These are phyloP conservation scores for Jacana jacana DNA, from an alignment of 2,113 vertebrate species.

Conservation along the genomic window DNA sequence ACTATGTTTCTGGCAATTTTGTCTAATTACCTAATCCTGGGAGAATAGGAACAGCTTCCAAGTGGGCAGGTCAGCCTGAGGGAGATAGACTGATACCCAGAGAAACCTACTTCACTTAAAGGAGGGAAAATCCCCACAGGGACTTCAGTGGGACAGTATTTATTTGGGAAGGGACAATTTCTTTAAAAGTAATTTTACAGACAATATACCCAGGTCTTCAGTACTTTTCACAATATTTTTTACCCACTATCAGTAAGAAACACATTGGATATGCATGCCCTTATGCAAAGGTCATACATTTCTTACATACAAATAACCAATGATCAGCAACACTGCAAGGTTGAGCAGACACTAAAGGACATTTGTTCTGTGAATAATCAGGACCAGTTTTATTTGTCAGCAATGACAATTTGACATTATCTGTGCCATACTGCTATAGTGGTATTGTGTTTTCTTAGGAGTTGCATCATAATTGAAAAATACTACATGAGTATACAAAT, in stretches of 20 bases:
- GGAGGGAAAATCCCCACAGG: neutral
- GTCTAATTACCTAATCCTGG: neutral
- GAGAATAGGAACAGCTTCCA: neutral
- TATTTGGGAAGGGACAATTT: neutral
- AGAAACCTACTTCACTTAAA: neutral
- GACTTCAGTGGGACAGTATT: neutral
- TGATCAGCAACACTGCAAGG: neutral
- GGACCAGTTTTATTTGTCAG: neutral
- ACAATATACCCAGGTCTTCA: neutral
- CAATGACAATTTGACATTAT: neutral
- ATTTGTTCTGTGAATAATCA: neutral
- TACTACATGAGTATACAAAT: neutral
- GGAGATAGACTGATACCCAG: neutral
- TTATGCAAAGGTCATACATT: neutral
- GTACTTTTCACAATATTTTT: neutral
- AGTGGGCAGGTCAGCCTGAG: neutral
- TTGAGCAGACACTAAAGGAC: neutral
- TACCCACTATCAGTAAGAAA: neutral
- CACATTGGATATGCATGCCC: neutral
- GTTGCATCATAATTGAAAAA: neutral
- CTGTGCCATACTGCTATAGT: neutral
- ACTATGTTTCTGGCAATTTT: neutral
- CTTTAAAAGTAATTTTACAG: neutral
- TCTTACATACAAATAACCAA: neutral
- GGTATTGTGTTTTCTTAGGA: neutral